Base-by-base conservation (phyloP, 2,797 vertebrate genomes). In the Micrastur ruficollis region DNA sequence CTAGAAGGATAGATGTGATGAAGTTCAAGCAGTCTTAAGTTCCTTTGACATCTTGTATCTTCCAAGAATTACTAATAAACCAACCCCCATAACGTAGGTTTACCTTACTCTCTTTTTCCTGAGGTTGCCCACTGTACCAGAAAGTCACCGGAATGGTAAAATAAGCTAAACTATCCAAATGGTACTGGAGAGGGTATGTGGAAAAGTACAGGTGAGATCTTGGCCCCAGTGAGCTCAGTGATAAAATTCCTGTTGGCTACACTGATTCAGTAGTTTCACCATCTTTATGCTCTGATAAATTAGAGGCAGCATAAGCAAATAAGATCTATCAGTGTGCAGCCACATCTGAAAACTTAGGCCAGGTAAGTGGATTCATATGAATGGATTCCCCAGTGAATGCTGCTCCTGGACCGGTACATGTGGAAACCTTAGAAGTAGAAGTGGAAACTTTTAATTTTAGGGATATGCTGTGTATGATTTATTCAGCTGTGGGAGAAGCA, bases 401-500 rank as follows among this genome's bases (percentile, higher is more conserved):
- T 9, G 8, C 61, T 88, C 70, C 85, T 7, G 21, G 85, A 71
- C 47, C 1, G 2, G 56, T 36, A 71, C 62, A 44, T 32, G 71
- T 56, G 85, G 81, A 93, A 87, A 87, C 47, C 63, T 59, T 44
- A 18, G 44, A 44, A 19, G 44, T 19, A 44, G 44, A 44, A 44
- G 44, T 19, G 18, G 44, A 44, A 89, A 63, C 76, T 74, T 68
- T 83, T 86, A 86, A 68, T 81, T 89, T 81, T 80, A 88, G 88
- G 83, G 78, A 65, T 88, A 88, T n/a, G 40, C 71, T 86, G 46
- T 50, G 61, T 62, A 90, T 81, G 90, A 95, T 91, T 90, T 92
- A 94, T 95, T 83, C 80, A 88, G 80, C 86, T 79, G 56, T 14
- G 46, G 53, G 86, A 88, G 62, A 94, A 95, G 73, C 56, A 95